Evolutionary conservation across 1,140 invertebrate species (phyloP).

Genomic region (Achroia grisella): DNA sequence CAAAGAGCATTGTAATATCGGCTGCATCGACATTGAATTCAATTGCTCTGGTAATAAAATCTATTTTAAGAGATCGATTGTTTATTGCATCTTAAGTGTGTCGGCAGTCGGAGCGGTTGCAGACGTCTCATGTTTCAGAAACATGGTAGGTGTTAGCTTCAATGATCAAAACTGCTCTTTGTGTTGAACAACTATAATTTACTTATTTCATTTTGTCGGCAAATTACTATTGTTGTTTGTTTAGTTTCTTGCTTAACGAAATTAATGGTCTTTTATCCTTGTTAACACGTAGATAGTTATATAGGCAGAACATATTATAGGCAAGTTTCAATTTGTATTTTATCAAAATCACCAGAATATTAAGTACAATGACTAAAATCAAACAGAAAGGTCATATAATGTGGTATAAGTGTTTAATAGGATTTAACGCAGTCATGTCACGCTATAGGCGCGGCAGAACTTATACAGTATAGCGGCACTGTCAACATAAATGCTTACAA

Average conservation of each 20-base stretch:
- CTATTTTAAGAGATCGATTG: conserved; percentile 51
- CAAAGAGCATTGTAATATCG: conserved; percentile 29
- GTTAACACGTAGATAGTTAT: too few relatives aligned
- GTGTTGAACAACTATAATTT: conserved; percentile 12
- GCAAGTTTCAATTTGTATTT: too few relatives aligned
- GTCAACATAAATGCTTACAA: conserved; percentile 25
- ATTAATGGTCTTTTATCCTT: too few relatives aligned
- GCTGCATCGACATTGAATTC: conserved; percentile 46
- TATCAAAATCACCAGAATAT: too few relatives aligned
- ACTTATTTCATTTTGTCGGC: neutral
- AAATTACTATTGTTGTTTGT: neutral
- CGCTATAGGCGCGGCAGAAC: conserved; percentile 23
- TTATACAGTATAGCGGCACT: conserved; percentile 21
- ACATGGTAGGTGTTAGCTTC: conserved; percentile 33
- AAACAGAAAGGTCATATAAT: neutral
- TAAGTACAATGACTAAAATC: neutral
- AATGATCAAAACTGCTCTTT: conserved; percentile 36
- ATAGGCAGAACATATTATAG: too few relatives aligned
- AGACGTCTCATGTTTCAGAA: conserved; percentile 47
- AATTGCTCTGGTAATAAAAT: conserved; percentile 52
- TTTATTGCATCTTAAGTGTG: conserved; percentile 39
- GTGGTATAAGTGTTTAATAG: conserved; percentile 20
- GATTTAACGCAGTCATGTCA: conserved; percentile 28
- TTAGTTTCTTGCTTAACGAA: neutral
- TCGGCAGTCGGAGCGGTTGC: conserved; percentile 39